phyloP scores from a whole-genome alignment of 2,888 invertebrate genomes.

The Pachycephus smyrnensis region DNA sequence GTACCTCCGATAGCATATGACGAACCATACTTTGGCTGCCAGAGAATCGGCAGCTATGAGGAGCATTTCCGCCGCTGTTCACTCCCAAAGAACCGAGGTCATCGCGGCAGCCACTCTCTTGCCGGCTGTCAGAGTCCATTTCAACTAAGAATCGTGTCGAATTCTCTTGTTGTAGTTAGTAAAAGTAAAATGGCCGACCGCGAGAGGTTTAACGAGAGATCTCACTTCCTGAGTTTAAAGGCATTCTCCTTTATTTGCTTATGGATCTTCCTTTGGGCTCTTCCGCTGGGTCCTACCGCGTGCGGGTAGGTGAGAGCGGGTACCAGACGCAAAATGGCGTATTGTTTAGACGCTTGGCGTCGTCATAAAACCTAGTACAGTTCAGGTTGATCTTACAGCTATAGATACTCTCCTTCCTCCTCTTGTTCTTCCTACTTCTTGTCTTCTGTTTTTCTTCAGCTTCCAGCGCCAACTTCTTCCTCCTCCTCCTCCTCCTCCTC shows the following conservation, averaged over 20 bases:
- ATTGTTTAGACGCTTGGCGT: neutral
- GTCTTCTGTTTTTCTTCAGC: neutral
- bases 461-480: neutral
- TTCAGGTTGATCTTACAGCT: neutral
- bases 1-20: neutral
- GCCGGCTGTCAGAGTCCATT: neutral
- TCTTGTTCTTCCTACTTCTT: neutral
- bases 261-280: neutral
- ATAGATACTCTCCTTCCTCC: neutral
- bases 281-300: neutral
- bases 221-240: neutral
- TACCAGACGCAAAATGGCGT: neutral
- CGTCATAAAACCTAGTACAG: constrained; percentile 1
- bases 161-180: neutral
- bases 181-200: neutral
- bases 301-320: neutral
- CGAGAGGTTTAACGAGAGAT: neutral
- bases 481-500: no score
- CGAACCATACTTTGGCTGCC: constrained; percentile 17
- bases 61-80: constrained; percentile 49
- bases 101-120: neutral
- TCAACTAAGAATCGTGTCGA: neutral
- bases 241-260: constrained; percentile 15
- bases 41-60: constrained; percentile 40
- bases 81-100: constrained; percentile 31